phyloP scores from a whole-genome alignment of 1,140 invertebrate genomes.

The Papilio helenus region DNA sequence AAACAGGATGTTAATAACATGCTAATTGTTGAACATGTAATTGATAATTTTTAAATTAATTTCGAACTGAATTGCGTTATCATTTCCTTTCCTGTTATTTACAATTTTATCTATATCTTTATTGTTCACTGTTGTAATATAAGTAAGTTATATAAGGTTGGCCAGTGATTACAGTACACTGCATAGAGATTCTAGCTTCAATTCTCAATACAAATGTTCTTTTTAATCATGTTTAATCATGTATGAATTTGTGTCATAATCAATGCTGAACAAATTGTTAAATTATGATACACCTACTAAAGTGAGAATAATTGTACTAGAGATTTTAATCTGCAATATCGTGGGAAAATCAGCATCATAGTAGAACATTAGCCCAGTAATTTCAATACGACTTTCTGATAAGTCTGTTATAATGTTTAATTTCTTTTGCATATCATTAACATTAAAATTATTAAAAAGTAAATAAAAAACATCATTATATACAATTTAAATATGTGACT shows the following conservation, averaged over 20 bases:
- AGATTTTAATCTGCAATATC: not conserved
- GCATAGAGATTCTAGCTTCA: not conserved
- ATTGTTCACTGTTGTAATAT: not conserved
- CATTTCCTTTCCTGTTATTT: not conserved
- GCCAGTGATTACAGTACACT: not conserved
- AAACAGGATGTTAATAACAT: slow-evolving; percentile 14
- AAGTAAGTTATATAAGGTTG: not conserved
- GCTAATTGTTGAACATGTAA: slow-evolving; percentile 12
- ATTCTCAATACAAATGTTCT: not conserved
- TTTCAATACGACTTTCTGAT: slow-evolving; percentile 16
- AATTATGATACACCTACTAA: not conserved
- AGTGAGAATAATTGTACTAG: not conserved
- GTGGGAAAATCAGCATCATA: not conserved
- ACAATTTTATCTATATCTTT: not conserved
- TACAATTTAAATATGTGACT: not conserved
- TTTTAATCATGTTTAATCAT: not conserved
- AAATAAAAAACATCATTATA: not conserved
- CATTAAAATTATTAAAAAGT: not conserved
- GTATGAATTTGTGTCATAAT: too few species aligned
- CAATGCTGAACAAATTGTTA: too few species aligned
- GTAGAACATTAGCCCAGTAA: slow-evolving; percentile 7
- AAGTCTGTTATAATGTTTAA: not conserved
- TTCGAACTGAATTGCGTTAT: not conserved
- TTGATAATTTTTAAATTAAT: slow-evolving; percentile 18
- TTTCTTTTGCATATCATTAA: slow-evolving; percentile 13